Base-by-base conservation (phyloP, 2,888 invertebrate species). In the Synergus laeviventris region DNA sequence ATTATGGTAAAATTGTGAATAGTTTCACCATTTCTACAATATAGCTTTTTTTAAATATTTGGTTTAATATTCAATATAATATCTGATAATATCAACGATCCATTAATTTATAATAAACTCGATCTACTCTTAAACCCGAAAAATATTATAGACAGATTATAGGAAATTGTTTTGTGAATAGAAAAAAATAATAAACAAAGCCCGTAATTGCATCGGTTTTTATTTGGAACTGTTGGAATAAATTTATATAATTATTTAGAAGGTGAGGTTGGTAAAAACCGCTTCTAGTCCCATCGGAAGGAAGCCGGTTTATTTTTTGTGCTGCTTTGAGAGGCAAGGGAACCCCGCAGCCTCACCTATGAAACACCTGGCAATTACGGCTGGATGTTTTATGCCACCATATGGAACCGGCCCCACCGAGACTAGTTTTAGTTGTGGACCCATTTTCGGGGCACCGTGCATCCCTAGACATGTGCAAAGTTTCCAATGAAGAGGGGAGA, bases 351-450 rank as follows among this genome's bases (percentile, higher is more conserved):
- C 81, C 85, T 89, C 89, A 90, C 89, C 90, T 90, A 79, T 89
- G 86, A 89, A 89, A 90, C 91, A 90, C 91, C 91, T 91, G 91
- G 91, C 89, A 87, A 87, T 88, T 89, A 89, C 88, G 87, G 84
- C 83, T 85, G 82, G 85, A 87, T 89, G 85, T 87, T 86, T 80
- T 76, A 83, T 82, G 81, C 84, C 86, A 87, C 87, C 89, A 89
- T 89, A 89, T 89, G 89, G 87, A 87, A 84, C 77, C 84, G 88
- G 90, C 90, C 90, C 90, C 90, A 90, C 90, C 88, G 90, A 86
- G 90, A 90, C 90, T 89, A 87, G 88, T 87, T 85, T 78, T 77
- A 62, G 79, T 81, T 82, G 81, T 87, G 88, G 89, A 88, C 89
- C 89, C 89, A 90, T 88, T 89, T 89, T 88, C 83, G 78, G 85